phyloP scores from a whole-genome alignment of 2,113 vertebrate genomes.

The Aleadryas rufinucha region DNA sequence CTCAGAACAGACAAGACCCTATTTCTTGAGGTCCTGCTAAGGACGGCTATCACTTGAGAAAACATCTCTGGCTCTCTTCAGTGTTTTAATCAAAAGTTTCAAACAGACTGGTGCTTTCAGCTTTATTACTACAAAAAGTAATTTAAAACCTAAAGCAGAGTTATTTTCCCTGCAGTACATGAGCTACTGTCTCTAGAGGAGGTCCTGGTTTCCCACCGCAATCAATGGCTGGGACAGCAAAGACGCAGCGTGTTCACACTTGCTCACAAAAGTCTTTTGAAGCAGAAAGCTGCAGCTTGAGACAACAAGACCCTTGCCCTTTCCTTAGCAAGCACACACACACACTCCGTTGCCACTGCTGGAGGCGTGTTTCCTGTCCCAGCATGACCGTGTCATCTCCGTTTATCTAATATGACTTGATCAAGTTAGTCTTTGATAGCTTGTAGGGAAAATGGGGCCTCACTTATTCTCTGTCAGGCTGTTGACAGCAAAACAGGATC shows the following conservation, averaged over 20 bases:
- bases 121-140: neutral
- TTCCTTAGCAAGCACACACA: neutral
- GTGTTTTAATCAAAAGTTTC: neutral
- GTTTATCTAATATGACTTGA: slow-evolving; percentile 12
- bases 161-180: neutral
- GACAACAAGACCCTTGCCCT: neutral
- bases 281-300: neutral
- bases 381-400: slow-evolving; percentile 44
- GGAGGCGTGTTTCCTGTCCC: slow-evolving; percentile 25
- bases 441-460: slow-evolving; percentile 8
- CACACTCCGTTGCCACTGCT: neutral
- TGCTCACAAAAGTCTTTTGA: neutral
- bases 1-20: neutral
- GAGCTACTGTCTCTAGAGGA: neutral
- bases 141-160: neutral
- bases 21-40: neutral
- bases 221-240: neutral
- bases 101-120: neutral
- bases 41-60: neutral
- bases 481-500: slow-evolving; percentile 42
- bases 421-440: neutral
- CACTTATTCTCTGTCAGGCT: neutral
- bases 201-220: neutral
- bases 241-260: neutral
- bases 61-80: neutral